These are phyloP conservation scores for Suricata suricatta DNA, from an alignment of 2,113 vertebrate species.

Conservation along the genomic window DNA sequence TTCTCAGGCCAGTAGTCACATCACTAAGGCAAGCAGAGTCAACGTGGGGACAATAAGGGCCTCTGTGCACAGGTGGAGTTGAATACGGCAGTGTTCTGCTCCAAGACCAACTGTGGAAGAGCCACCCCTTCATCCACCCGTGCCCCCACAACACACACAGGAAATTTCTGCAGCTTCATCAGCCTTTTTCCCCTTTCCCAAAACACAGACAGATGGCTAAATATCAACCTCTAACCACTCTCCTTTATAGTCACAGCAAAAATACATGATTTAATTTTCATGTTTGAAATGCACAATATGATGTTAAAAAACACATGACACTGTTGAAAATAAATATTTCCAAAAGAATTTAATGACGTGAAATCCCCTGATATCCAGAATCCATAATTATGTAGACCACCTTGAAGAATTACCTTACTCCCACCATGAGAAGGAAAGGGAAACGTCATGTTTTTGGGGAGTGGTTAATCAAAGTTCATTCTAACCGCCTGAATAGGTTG, in stretches of 20 bases:
- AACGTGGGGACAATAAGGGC: background rate
- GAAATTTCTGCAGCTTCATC: background rate
- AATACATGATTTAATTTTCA: background rate
- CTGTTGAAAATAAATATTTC: constrained; percentile 44
- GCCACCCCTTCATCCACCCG: background rate
- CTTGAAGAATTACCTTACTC: background rate
- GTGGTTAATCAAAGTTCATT: background rate
- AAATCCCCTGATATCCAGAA: background rate
- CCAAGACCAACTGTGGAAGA: background rate
- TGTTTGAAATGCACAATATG: constrained; percentile 17
- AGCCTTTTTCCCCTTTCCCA: background rate
- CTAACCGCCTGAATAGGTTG: background rate
- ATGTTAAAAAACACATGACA: constrained; percentile 42
- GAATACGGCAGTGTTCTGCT: background rate
- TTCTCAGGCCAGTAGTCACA: constrained; percentile 3
- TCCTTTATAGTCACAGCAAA: background rate
- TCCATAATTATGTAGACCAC: background rate
- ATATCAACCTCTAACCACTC: constrained; percentile 16
- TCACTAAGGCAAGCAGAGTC: background rate
- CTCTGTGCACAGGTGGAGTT: constrained; percentile 44
- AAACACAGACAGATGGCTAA: constrained; percentile 50
- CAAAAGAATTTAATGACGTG: background rate
- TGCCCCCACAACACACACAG: background rate
- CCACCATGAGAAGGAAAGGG: background rate
- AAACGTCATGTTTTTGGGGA: background rate